Conservation (phyloP, 2,888 invertebrate genomes). For the Idaea straminata region DNA sequence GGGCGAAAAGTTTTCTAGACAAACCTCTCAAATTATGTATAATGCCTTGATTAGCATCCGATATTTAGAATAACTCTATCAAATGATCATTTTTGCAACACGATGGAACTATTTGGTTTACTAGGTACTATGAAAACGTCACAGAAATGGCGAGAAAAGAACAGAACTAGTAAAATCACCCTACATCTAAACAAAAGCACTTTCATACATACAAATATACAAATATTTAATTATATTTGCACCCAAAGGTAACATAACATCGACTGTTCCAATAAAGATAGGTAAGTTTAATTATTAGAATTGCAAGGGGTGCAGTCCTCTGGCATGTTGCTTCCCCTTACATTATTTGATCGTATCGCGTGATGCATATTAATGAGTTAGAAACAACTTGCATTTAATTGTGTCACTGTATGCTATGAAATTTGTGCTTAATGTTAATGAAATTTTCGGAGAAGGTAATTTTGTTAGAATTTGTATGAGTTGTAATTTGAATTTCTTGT, state of each 20-base stretch:
- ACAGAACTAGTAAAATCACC: neutral
- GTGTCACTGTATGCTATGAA: neutral
- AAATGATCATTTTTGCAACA: too few species aligned
- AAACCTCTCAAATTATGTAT: too few species aligned
- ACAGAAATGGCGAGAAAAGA: too few species aligned
- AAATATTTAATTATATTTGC: neutral
- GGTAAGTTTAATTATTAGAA: conserved; percentile 18
- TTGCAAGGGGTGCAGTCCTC: conserved; percentile 9
- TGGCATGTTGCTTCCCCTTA: neutral
- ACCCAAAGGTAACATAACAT: conserved; percentile 1
- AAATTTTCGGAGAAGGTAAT: neutral
- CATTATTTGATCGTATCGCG: neutral
- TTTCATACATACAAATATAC: neutral
- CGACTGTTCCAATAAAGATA: neutral
- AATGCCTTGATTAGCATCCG: too few species aligned
- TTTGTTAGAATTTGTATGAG: neutral
- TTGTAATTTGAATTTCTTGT: neutral
- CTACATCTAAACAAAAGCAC: neutral
- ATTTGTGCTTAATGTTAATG: neutral
- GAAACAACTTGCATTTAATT: neutral
- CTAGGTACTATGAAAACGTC: too few species aligned
- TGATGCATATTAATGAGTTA: neutral
- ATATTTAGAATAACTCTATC: too few species aligned
- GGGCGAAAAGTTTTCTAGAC: too few species aligned
- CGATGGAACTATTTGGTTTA: too few species aligned